These are phyloP conservation scores for Chlorops oryzae DNA, from an alignment of 1,140 invertebrate species.

Conservation along the genomic window DNA sequence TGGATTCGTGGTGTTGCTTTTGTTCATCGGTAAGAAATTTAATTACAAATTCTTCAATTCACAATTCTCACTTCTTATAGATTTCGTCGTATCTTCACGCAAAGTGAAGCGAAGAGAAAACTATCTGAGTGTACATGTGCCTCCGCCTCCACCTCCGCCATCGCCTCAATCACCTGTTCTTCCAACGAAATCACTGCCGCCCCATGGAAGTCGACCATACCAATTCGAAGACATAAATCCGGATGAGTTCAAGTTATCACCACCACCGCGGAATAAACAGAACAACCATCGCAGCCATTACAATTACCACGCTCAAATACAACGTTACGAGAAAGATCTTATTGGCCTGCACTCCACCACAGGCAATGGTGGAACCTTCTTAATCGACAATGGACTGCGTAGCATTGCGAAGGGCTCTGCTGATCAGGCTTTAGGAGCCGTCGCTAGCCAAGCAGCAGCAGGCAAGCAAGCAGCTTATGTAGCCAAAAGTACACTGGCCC, in stretches of 20 bases:
- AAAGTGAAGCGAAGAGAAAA: conserved; percentile 39
- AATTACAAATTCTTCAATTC: too few relatives aligned
- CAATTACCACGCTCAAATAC: conserved; percentile 4
- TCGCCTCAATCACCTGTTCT: conserved; percentile 19
- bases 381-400: conserved; percentile 45
- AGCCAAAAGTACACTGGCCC: conserved; percentile 53
- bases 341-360: conserved; percentile 14
- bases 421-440: conserved; percentile 58
- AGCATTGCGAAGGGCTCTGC: conserved; percentile 61
- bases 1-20: too few relatives aligned
- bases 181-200: conserved; percentile 18
- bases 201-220: conserved; percentile 27
- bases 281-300: not conserved
- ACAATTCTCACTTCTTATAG: too few relatives aligned
- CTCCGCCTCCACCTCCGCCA: conserved; percentile 26
- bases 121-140: conserved; percentile 34
- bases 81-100: conserved; percentile 23
- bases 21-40: too few relatives aligned
- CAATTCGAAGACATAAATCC: conserved; percentile 34
- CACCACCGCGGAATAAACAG: conserved; percentile 5
- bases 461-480: conserved; percentile 54
- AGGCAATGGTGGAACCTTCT: conserved; percentile 17
- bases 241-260: conserved; percentile 23
- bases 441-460: conserved; percentile 49
- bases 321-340: conserved; percentile 26